Conservation (phyloP, 1,140 invertebrate species). For the Drosophila triauraria region DNA sequence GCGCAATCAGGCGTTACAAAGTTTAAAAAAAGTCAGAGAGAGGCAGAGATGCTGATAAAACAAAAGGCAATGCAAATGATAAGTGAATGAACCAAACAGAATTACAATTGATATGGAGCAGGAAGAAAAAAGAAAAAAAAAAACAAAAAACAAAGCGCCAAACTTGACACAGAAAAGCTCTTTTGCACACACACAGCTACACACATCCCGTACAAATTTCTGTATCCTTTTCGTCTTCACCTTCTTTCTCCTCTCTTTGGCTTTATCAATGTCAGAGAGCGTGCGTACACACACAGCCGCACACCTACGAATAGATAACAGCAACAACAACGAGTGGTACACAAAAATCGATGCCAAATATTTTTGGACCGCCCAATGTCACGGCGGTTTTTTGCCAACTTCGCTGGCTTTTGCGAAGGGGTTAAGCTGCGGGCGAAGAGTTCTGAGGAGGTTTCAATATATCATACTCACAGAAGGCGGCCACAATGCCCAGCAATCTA, state of each 20-base stretch:
- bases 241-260: constrained; percentile 33
- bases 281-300: constrained; percentile 54
- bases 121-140: not conserved
- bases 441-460: constrained; percentile 3
- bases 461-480: constrained; percentile 90
- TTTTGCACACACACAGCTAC: constrained; percentile 6
- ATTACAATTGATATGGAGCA: constrained; percentile 24
- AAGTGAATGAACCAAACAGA: constrained; percentile 35
- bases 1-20: constrained; percentile 29
- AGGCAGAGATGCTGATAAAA: constrained; percentile 36
- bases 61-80: constrained; percentile 44
- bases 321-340: constrained; percentile 61
- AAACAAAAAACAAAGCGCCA: constrained; percentile 40
- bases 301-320: constrained; percentile 49
- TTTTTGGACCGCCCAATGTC: constrained; percentile 47
- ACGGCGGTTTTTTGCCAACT: constrained; percentile 19
- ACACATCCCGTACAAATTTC: constrained; percentile 49
- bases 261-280: constrained; percentile 80
- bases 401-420: constrained; percentile 3
- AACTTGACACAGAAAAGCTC: constrained; percentile 61
- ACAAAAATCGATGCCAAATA: constrained; percentile 77
- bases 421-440: not conserved
- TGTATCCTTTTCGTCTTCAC: constrained; percentile 75
- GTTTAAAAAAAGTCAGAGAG: constrained; percentile 7
- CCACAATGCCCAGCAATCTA: constrained; percentile 93